These are phyloP conservation scores for Mimas tiliae DNA, from an alignment of 2,888 invertebrate genomes.

Conservation along the genomic window DNA sequence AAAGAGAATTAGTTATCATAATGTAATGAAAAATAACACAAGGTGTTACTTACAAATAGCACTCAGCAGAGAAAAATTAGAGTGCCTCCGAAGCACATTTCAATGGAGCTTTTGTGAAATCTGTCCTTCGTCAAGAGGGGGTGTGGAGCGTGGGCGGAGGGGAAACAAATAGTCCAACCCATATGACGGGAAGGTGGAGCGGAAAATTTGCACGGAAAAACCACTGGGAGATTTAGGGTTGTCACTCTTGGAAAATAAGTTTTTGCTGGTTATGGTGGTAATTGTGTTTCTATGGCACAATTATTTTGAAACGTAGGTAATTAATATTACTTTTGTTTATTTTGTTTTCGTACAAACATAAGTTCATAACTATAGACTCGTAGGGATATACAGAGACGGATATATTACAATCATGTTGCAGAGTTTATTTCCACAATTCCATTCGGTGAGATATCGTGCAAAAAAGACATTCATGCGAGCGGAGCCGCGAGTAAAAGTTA, in stretches of 20 bases:
- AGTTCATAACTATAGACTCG: too few relatives aligned
- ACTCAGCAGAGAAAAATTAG: not conserved
- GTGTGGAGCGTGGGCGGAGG: constrained; percentile 30
- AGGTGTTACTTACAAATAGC: not conserved
- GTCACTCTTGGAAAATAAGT: not conserved
- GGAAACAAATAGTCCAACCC: constrained; percentile 44
- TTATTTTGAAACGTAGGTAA: not conserved
- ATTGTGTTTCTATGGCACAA: not conserved
- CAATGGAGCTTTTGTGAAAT: constrained; percentile 39
- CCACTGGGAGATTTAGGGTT: constrained; percentile 40
- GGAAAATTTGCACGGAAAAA: constrained; percentile 53
- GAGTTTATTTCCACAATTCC: too few relatives aligned
- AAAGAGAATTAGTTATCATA: too few relatives aligned
- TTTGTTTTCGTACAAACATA: too few relatives aligned
- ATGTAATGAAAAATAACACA: not conserved
- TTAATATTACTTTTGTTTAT: too few relatives aligned
- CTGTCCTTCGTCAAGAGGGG: constrained; percentile 42
- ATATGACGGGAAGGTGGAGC: constrained; percentile 46
- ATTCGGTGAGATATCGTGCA: too few relatives aligned
- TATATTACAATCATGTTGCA: too few relatives aligned
- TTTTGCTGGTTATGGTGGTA: not conserved
- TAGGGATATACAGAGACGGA: too few relatives aligned
- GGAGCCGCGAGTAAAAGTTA: too few relatives aligned
- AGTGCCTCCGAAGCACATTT: constrained; percentile 35
- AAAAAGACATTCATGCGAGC: too few relatives aligned